Percentiles rank a stretch among this genome's conserved stretches.
These are phyloP conservation scores for Neotoxoptera formosana DNA, from an alignment of 1,140 invertebrate species.

Conservation along the genomic window DNA sequence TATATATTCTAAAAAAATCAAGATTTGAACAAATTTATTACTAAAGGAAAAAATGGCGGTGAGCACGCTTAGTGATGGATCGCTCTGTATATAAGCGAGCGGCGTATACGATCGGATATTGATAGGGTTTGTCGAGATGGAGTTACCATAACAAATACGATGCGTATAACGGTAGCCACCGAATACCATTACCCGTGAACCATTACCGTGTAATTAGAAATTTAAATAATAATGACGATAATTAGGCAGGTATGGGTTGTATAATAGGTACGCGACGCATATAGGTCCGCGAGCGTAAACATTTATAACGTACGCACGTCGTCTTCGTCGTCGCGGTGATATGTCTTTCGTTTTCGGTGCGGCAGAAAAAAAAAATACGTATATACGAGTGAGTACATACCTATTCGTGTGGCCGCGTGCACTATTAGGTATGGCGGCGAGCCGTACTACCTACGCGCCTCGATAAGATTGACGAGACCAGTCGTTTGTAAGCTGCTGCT, in stretches of 20 bases:
- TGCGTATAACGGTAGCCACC: slow-evolving; percentile 18
- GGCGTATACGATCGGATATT: neutral
- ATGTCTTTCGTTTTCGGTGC: neutral
- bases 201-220: slow-evolving; percentile 37
- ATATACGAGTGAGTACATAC: neutral
- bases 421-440: neutral
- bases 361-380: neutral
- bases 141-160: neutral
- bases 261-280: neutral
- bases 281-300: neutral
- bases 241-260: neutral
- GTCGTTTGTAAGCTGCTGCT: neutral
- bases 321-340: neutral
- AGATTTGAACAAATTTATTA: neutral
- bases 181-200: neutral
- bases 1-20: neutral
- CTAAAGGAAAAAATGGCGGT: neutral
- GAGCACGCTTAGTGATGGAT: no score
- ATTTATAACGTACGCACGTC: neutral
- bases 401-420: neutral
- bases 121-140: neutral
- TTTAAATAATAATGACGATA: slow-evolving; percentile 22
- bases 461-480: neutral
- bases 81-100: neutral
- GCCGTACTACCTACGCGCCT: neutral